Percentiles rank a stretch among this genome's conserved stretches.
Conservation (phyloP, 1,140 invertebrate genomes). For the Papilio dardanus region DNA sequence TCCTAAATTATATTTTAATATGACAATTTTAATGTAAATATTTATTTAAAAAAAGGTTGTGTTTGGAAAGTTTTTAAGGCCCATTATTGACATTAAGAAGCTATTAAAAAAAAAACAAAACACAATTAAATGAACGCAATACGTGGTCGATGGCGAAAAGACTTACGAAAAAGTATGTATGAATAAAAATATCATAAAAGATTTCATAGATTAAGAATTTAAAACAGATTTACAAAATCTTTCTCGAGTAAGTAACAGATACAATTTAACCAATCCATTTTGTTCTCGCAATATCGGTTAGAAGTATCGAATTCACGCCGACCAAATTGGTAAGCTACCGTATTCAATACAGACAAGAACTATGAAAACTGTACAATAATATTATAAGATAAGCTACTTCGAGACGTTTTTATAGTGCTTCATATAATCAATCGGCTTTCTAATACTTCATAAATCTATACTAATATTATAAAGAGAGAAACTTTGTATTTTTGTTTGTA, state of each 20-base stretch:
- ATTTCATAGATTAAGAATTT: no score
- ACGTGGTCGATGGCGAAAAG: no score
- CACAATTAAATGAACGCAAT: no score
- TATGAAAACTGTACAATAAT: background rate
- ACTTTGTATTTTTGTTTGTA: no score
- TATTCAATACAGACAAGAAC: background rate
- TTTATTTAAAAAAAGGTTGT: background rate
- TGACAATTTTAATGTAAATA: background rate
- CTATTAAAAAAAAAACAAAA: no score
- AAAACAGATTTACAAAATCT: background rate
- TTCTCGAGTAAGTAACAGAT: background rate
- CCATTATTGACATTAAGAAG: no score
- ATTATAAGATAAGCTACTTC: background rate
- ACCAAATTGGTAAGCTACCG: background rate
- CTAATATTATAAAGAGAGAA: no score
- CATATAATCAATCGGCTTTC: constrained; percentile 1
- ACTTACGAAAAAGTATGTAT: no score
- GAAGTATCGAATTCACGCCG: background rate
- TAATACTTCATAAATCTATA: background rate
- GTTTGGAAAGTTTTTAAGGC: background rate
- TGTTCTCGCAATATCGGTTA: background rate
- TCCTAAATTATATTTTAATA: background rate
- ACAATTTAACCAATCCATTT: background rate
- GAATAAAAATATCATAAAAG: background rate
- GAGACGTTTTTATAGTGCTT: constrained; percentile 1